Percentiles rank a stretch among this genome's conserved stretches.
phyloP scores from a whole-genome alignment of 2,888 invertebrate genomes.

The Steinernema scapterisci region DNA sequence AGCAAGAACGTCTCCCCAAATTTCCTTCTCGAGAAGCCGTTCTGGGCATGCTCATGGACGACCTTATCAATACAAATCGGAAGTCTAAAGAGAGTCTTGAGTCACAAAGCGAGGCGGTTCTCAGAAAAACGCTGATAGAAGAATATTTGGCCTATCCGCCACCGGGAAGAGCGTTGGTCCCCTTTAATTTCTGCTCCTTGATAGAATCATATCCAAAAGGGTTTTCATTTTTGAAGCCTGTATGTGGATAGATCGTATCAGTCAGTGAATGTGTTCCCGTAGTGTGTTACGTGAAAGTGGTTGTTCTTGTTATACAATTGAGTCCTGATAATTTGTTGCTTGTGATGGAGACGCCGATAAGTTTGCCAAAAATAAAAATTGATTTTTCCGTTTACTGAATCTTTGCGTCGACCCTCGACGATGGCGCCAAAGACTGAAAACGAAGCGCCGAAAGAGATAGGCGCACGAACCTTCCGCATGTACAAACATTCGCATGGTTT shows the following conservation, averaged over 20 bases:
- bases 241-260: not conserved
- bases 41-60: not conserved
- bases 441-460: not conserved
- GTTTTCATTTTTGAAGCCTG: not conserved
- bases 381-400: not conserved
- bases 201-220: not conserved
- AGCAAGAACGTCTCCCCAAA: not conserved
- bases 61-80: not conserved
- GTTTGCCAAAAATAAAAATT: no score
- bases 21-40: not conserved
- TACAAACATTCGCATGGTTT: conserved; percentile 22
- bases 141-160: conserved; percentile 7
- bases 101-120: no score
- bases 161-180: not conserved
- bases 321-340: no score
- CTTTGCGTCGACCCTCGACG: not conserved
- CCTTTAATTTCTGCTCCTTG: conserved; percentile 8
- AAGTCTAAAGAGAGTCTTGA: not conserved
- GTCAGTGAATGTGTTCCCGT: no score
- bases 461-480: not conserved
- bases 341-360: no score
- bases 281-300: not conserved
- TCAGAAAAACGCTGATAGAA: not conserved
- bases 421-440: conserved; percentile 8
- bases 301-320: no score